Conservation (phyloP, 2,797 vertebrate species). For the Pterois miles region DNA sequence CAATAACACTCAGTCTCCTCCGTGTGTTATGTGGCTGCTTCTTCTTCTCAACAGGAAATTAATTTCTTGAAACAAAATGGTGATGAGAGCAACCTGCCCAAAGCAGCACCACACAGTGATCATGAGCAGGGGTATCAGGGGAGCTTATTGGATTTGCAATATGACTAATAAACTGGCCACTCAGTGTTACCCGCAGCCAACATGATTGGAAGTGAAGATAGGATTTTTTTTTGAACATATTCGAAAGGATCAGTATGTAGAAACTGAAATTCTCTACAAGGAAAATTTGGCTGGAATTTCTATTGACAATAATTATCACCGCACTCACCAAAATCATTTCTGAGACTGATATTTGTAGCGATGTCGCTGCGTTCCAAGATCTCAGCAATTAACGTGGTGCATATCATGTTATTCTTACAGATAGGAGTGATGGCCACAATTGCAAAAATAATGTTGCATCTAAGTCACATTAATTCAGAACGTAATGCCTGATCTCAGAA, state of each 20-base stretch:
- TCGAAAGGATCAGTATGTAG: neutral
- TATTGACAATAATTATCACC: neutral
- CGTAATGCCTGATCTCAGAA: neutral
- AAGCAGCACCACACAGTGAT: neutral
- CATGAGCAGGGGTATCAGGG: neutral
- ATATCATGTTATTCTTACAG: neutral
- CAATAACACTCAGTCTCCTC: constrained; percentile 6
- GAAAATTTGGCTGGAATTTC: neutral
- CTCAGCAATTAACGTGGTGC: neutral
- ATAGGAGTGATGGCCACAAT: neutral
- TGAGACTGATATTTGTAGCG: neutral
- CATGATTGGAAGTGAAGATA: constrained; percentile 2
- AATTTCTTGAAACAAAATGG: constrained; percentile 25
- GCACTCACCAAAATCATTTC: neutral
- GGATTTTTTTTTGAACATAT: neutral
- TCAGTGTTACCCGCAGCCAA: neutral
- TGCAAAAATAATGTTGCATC: neutral
- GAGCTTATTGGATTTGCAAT: constrained; percentile 11
- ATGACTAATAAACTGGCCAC: constrained; percentile 23
- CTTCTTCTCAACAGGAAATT: constrained; percentile 54
- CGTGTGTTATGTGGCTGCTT: neutral
- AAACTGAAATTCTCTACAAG: neutral
- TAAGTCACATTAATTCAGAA: neutral
- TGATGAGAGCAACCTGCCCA: neutral
- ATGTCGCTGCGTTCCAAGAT: neutral